phyloP scores from a whole-genome alignment of 2,888 invertebrate genomes.

The Acleris literana region DNA sequence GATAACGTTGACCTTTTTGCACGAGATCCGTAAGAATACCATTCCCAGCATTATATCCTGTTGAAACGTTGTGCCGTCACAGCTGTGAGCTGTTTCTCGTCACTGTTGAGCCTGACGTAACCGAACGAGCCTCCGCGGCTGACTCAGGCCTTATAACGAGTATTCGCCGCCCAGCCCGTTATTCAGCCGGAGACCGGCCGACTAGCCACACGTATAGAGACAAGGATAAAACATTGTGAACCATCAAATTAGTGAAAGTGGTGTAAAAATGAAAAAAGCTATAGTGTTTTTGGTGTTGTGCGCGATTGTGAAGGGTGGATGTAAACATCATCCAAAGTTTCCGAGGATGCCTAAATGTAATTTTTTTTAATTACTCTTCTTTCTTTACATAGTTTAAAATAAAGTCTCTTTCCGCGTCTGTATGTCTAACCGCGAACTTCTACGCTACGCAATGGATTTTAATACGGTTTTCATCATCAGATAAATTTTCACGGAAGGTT shows the following conservation, averaged over 20 bases:
- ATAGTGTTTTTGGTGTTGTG: constrained; percentile 62
- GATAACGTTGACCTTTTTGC: constrained; percentile 17
- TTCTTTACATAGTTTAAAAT: no score
- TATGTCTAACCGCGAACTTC: no score
- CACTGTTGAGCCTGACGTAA: constrained; percentile 11
- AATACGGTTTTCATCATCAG: no score
- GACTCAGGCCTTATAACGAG: constrained; percentile 72
- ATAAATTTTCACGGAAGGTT: no score
- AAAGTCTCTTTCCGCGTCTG: no score
- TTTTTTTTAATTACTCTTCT: background rate
- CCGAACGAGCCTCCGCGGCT: constrained; percentile 48
- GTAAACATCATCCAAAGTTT: constrained; percentile 67
- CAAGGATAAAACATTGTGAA: constrained; percentile 40
- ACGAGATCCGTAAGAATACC: constrained; percentile 16
- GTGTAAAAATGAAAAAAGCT: constrained; percentile 63
- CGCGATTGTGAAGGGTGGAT: constrained; percentile 56
- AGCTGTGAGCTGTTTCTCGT: constrained; percentile 35
- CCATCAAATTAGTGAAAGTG: constrained; percentile 43
- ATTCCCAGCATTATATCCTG: constrained; percentile 11
- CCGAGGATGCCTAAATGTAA: constrained; percentile 41
- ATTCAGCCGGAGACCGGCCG: constrained; percentile 64
- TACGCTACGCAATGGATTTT: no score
- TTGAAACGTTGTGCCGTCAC: constrained; percentile 46
- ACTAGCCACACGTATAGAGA: constrained; percentile 58
- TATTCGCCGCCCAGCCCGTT: constrained; percentile 55